Conservation (phyloP, 2,113 vertebrate genomes). For the Festucalex cinctus region DNA sequence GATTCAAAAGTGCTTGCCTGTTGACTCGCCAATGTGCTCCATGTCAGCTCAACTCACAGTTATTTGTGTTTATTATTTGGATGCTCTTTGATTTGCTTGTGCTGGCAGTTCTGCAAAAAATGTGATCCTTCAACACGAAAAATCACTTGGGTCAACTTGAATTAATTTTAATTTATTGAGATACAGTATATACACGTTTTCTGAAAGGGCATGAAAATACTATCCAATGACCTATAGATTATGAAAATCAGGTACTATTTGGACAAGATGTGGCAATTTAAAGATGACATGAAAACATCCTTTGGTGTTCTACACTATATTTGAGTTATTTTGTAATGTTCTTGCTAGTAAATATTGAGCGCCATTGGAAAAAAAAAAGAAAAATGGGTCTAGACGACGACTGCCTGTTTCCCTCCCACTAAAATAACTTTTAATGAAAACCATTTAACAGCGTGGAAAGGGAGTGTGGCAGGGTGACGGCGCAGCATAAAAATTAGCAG, state of each 20-base stretch:
- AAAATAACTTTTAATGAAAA: not conserved
- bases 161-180: no score
- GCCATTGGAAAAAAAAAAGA: not conserved
- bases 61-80: not conserved
- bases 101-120: not conserved
- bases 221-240: no score
- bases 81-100: not conserved
- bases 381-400: not conserved
- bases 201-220: no score
- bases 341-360: not conserved
- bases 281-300: no score
- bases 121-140: no score
- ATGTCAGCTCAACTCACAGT: not conserved
- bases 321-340: no score
- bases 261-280: no score
- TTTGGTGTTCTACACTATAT: no score
- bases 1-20: constrained; percentile 10
- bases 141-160: no score
- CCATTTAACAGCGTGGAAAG: not conserved
- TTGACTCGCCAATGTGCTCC: not conserved
- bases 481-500: constrained; percentile 30
- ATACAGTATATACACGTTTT: no score
- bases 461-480: not conserved
- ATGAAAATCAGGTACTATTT: no score
- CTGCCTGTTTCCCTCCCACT: not conserved